Base-by-base conservation (phyloP, 2,113 vertebrate genomes). In the Etia nguti region DNA sequence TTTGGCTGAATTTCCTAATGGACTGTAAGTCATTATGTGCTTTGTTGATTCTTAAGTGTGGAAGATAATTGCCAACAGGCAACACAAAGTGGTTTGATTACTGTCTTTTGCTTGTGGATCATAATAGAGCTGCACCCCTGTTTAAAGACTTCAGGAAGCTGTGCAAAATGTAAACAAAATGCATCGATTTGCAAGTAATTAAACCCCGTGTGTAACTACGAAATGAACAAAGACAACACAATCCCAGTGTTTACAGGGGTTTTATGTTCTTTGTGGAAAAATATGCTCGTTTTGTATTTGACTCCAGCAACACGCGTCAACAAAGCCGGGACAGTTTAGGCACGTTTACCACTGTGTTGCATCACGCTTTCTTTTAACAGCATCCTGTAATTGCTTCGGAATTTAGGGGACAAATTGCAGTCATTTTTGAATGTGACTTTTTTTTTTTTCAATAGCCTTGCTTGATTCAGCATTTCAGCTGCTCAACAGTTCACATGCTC, bases 21-120 rank as follows among this genome's bases (percentile, higher is more conserved):
- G 86, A 89, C 79, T 92, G 79, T 68, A 84, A 87, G 96, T 97
- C 96, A 97, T 98, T 97, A 97, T 97, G 96, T 98, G 97, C 97
- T 97, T 98, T 98, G 97, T 98, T 98, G 97, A 97, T 98, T 98
- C 96, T 98, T 97, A 98, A 98, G 97, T 97, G 95, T 96, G 96
- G 38, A 96, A 96, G 96, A 96, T 98, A 97, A 98, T 98, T 98
- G 96, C 96, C 96, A 68, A 95, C 95, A 97, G 97, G 97, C 97
- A 97, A 96, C 96, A 95, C 96, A 95, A 97, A 97, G 95, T 95
- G 92, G 95, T 97, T 97, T 98, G 97, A 97, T 98, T 97, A 97
- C 97, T 97, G 97, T 97, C 96, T 97, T 96, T 96, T 96, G 86
- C 97, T 95, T 94, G 95, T 97, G 96, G 97, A 97, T 97, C 95